Evolutionary conservation across 2,113 vertebrate species (phyloP).

Genomic region (Pygoscelis adeliae): DNA sequence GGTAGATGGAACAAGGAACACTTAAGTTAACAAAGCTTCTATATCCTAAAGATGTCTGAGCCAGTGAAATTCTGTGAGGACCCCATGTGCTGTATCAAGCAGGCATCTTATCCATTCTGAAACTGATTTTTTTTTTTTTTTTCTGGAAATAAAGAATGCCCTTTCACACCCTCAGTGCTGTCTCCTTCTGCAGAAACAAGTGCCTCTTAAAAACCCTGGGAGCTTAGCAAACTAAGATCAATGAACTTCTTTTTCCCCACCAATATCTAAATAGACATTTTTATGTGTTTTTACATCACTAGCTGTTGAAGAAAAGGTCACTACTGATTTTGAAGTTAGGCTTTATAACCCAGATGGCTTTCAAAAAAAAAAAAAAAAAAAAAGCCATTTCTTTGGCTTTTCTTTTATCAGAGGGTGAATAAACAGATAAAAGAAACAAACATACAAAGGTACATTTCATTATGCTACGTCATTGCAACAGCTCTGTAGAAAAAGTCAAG

Average conservation of each 20-base stretch:
- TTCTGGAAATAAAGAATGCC: not conserved
- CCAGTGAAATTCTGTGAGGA: not conserved
- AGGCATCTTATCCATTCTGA: not conserved
- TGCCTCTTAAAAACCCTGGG: not conserved
- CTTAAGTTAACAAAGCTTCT: not conserved
- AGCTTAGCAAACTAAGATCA: conserved; percentile 48
- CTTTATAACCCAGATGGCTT: conserved; percentile 64
- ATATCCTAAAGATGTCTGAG: not conserved
- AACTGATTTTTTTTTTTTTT: not conserved
- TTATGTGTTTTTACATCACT: conserved; percentile 46
- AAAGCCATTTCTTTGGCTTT: not conserved
- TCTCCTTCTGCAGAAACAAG: conserved; percentile 27
- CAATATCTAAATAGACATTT: conserved; percentile 62
- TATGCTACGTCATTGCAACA: conserved; percentile 10
- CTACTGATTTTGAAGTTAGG: conserved; percentile 44
- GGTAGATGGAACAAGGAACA: not conserved
- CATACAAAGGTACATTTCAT: conserved; percentile 16
- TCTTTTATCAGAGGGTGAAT: conserved; percentile 13
- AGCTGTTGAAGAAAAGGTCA: conserved; percentile 70
- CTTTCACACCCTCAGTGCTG: not conserved
- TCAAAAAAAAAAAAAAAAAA: not conserved
- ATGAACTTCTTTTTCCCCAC: conserved; percentile 29
- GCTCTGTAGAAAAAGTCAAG: conserved; percentile 10
- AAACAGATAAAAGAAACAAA: conserved; percentile 43
- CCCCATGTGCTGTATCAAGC: not conserved